Base-by-base conservation (phyloP, 2,797 vertebrate genomes). In the Chiroxiphia lanceolata region DNA sequence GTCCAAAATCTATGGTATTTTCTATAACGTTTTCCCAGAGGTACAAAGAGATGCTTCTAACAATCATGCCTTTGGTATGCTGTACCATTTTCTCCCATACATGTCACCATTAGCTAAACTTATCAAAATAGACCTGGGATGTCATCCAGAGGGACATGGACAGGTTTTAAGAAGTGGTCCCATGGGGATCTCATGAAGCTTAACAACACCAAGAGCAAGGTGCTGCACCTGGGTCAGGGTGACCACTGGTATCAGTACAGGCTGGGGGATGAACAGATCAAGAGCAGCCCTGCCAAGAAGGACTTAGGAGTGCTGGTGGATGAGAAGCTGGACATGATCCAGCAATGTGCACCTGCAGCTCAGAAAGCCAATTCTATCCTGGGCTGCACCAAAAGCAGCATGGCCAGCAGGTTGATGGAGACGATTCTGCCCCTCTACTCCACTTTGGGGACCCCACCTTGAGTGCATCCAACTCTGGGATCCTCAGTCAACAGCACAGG, bases 241-340 rank as follows among this genome's bases (percentile, higher is more conserved):
- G 70, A 38, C 11, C 15, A 15, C 40, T 2, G 1, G 14, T 15
- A 69, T 18, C 36, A 57, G 3, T 19, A 48, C 3, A 57, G 4
- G 11, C 15, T 15, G 4, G 19, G 27, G 13, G 4, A 57, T 17
- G 27, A 36, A 50, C 7, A 44, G 15, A 76, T 6, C 0, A 2
- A 33, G 16, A 64, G 27, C 33, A 77, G 50, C 13, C 36, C 42
- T n/a, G 11, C 14, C 4, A 19, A 16, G 31, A 3, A 60, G 25
- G 11, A 4, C 4, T 25, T 6, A 40, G 36, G 7, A 4, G 1
- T 54, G 26, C 20, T 47, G 34, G 10, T 22, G 15, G 22, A 0
- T 48, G 22, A 63, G 18, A 54, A 13, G 42, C 19, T 70, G 48
- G 33, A 15, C 33, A 50, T 29, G 64, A 56, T 33, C 33, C 33